Conservation (phyloP, 2,797 vertebrate species). For the Pelochelys cantorii region DNA sequence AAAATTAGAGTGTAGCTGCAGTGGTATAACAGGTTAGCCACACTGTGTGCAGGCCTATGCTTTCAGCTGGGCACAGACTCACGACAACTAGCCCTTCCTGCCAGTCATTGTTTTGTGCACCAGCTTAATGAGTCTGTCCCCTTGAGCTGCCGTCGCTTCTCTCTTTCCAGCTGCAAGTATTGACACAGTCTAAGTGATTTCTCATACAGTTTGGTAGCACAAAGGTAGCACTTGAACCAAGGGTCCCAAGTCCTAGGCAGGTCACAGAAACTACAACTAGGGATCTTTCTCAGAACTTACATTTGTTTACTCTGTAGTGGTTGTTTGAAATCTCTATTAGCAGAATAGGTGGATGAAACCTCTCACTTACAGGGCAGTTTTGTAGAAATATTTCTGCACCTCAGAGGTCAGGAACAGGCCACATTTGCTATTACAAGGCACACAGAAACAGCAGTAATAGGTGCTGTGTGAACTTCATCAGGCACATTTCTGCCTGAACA, state of each 20-base stretch:
- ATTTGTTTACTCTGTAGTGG: neutral
- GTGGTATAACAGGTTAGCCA: neutral
- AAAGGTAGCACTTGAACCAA: neutral
- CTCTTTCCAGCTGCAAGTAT: neutral
- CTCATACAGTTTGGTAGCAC: neutral
- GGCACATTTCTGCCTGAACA: neutral
- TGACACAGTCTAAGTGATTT: neutral
- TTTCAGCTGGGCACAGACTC: neutral
- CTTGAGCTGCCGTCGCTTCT: neutral
- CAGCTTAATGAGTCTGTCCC: neutral
- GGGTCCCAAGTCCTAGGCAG: neutral
- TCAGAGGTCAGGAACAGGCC: neutral
- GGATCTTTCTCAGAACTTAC: neutral
- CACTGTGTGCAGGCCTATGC: accelerated
- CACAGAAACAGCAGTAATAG: neutral
- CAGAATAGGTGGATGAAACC: neutral
- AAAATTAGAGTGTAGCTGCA: neutral
- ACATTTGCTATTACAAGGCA: neutral
- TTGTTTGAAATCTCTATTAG: neutral
- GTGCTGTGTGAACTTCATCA: neutral
- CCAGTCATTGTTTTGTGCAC: too few species aligned
- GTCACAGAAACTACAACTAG: neutral
- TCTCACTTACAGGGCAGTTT: neutral
- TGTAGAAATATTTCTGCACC: neutral
- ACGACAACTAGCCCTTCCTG: neutral